Evolutionary conservation across 2,113 vertebrate genomes (phyloP).

Genomic region (Tragulus kanchil): DNA sequence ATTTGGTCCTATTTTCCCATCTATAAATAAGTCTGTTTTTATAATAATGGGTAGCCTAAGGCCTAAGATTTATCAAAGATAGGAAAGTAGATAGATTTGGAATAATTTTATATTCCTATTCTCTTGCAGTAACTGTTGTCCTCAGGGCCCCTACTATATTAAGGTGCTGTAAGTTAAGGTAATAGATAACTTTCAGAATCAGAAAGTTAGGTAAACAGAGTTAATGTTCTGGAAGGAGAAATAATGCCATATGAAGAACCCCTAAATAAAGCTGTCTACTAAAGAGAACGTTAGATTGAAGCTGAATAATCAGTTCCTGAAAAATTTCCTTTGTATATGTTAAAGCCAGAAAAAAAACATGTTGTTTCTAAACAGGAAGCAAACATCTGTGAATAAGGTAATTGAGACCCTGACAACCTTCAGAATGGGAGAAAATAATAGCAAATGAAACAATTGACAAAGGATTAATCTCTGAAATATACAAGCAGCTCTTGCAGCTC

Average conservation of each 20-base stretch:
- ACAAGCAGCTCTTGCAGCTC: neutral
- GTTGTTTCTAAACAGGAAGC: neutral
- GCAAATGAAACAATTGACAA: neutral
- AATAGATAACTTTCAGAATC: neutral
- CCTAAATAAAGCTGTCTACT: neutral
- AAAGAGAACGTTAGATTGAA: conserved; percentile 22
- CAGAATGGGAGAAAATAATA: neutral
- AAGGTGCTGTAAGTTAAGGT: neutral
- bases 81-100: neutral
- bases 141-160: neutral
- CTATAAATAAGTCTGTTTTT: neutral
- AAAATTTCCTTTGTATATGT: neutral
- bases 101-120: neutral
- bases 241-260: neutral
- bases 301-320: neutral
- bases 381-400: neutral
- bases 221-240: neutral
- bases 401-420: neutral
- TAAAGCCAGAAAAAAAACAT: neutral
- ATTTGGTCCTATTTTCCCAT: neutral
- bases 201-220: neutral
- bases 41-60: neutral
- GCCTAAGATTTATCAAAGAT: neutral
- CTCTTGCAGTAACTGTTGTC: neutral
- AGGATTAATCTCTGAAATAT: neutral